Conservation (phyloP, 2,113 vertebrate genomes). For the Pantherophis guttatus region DNA sequence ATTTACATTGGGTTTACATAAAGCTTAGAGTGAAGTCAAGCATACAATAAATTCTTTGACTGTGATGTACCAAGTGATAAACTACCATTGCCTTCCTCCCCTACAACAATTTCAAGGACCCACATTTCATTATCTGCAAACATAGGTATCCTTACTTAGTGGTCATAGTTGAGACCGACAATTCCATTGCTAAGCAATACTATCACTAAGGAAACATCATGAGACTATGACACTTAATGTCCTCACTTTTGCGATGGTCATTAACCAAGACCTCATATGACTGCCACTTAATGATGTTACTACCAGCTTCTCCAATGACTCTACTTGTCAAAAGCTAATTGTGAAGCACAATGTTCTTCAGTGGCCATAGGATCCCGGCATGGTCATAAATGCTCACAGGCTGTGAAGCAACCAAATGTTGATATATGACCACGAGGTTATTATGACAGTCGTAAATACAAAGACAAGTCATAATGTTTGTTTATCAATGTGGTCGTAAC, state of each 20-base stretch:
- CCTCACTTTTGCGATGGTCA: not conserved
- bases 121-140: not conserved
- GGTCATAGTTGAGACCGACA: not conserved
- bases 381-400: not conserved
- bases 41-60: not conserved
- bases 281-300: not conserved
- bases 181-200: not conserved
- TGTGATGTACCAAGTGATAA: not conserved
- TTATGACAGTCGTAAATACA: not conserved
- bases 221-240: not conserved
- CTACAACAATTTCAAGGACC: not conserved
- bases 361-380: not conserved
- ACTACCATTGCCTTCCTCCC: not conserved
- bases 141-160: not conserved
- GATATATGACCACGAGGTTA: not conserved
- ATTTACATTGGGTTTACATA: not conserved
- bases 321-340: not conserved
- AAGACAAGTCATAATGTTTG: not conserved
- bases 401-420: not conserved
- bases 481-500: not conserved
- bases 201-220: not conserved
- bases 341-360: not conserved
- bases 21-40: not conserved
- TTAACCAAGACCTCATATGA: not conserved
- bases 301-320: not conserved